Base-by-base conservation (phyloP, 2,888 invertebrate genomes). In the Zelleria hepariella region DNA sequence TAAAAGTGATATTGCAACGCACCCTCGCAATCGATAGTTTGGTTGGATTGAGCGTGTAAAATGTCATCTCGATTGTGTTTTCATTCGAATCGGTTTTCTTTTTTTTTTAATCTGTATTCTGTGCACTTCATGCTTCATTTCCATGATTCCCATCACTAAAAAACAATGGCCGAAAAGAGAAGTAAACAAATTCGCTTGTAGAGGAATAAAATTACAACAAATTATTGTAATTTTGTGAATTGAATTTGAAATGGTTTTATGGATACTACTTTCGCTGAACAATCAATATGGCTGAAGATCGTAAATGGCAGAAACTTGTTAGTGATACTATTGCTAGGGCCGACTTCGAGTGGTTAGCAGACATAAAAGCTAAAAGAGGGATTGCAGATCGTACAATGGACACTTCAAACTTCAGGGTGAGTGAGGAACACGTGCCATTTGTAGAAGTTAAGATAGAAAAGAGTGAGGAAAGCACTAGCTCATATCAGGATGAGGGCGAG, bases 271-370 rank as follows among this genome's bases (percentile, higher is more conserved):
- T 67, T 87, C 87, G 59, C 67, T 86, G 67, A 87, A 86, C 72
- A 86, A 87, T 80, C 87, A 88, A 75, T 86, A 88, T 87, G 87
- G 86, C 77, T 86, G 86, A 65, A 61, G 60, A 84, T 71, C 72
- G 75, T 75, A 80, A 85, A 61, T 86, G 84, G 84, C 86, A 86
- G 71, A 87, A 87, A 81, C 73, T 85, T 74, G 82, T 83, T 70
- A n/a, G n/a, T n/a, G n/a, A n/a, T n/a, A n/a, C n/a, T n/a, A 78
- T 84, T 72, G 75, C 80, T 58, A 83, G 82, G 74, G 69, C 77
- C 64, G 81, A 81, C 67, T 78, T 84, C 67, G 72, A 83, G 73
- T 86, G 85, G 86, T 72, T 73, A 65, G 74, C 82, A 65, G 74
- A 72, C 32, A 27, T 27, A 15, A 55, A 32, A 32, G 20, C 27